Evolutionary conservation across 2,888 invertebrate genomes (phyloP).

Genomic region (Cantharis lateralis): DNA sequence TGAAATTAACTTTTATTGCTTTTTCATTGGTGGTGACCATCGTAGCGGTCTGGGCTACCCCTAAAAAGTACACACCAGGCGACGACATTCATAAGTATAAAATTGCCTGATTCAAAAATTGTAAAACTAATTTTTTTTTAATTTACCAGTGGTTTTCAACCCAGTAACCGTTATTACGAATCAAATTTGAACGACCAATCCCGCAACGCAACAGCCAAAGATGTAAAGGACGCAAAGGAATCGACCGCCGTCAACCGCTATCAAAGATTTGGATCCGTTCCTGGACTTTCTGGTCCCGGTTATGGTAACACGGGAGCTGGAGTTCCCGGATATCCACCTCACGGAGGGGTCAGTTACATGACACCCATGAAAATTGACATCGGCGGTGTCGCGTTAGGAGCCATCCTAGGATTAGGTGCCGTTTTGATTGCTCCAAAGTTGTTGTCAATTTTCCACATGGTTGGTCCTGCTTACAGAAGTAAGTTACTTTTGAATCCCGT

Average conservation of each 20-base stretch:
- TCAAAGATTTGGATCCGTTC: conserved; percentile 59
- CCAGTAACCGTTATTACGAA: conserved; percentile 56
- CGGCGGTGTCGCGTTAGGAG: conserved; percentile 80
- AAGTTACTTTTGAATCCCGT: conserved; percentile 21
- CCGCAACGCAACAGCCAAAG: conserved; percentile 31
- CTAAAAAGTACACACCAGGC: conserved; percentile 47
- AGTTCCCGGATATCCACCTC: conserved; percentile 42
- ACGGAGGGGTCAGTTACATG: conserved; percentile 62
- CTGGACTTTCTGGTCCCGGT: conserved; percentile 47
- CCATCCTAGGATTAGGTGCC: conserved; percentile 79
- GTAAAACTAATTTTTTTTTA: background rate
- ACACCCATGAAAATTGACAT: conserved; percentile 80
- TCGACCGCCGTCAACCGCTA: conserved; percentile 50
- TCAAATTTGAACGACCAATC: conserved; percentile 37
- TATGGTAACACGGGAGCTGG: conserved; percentile 58
- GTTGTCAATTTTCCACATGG: conserved; percentile 69
- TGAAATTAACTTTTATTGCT: conserved; percentile 23
- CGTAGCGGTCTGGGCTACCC: conserved; percentile 35
- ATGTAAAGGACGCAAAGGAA: conserved; percentile 39
- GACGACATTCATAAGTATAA: conserved; percentile 42
- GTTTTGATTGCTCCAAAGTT: conserved; percentile 80
- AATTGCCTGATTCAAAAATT: background rate
- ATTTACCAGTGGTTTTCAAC: conserved; percentile 53
- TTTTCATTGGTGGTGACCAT: conserved; percentile 8
- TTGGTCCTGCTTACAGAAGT: conserved; percentile 74